Evolutionary conservation across 2,888 invertebrate species (phyloP).

Genomic region (Cheiracanthium punctorium): DNA sequence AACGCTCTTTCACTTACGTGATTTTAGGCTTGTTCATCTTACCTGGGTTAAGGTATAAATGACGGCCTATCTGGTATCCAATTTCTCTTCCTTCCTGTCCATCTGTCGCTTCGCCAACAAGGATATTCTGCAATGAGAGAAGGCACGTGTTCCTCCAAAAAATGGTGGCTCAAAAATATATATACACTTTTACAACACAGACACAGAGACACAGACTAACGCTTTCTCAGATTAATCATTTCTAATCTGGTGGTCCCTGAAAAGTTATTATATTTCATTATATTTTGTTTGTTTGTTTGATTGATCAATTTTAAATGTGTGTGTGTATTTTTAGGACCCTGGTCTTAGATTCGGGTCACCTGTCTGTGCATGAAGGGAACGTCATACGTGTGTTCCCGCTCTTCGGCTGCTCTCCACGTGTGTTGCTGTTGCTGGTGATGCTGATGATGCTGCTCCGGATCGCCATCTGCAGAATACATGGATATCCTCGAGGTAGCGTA

Average conservation of each 20-base stretch:
- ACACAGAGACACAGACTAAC: not conserved
- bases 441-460: slow-evolving; percentile 38
- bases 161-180: slow-evolving; percentile 29
- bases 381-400: slow-evolving; percentile 71
- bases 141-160: slow-evolving; percentile 67
- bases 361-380: slow-evolving; percentile 71
- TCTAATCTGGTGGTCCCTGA: slow-evolving; percentile 30
- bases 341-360: slow-evolving; percentile 65
- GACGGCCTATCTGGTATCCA: slow-evolving; percentile 61
- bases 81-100: slow-evolving; percentile 61
- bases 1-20: too few relatives aligned
- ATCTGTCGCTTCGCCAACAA: slow-evolving; percentile 46
- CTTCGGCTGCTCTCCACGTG: slow-evolving; percentile 54
- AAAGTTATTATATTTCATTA: not conserved
- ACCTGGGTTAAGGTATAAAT: slow-evolving; percentile 65
- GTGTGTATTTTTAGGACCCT: not conserved
- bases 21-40: not conserved
- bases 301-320: not conserved
- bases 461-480: slow-evolving; percentile 66
- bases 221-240: not conserved
- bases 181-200: slow-evolving; percentile 33
- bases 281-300: not conserved
- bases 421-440: slow-evolving; percentile 42
- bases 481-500: slow-evolving; percentile 71
- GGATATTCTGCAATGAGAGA: slow-evolving; percentile 68